Base-by-base conservation (phyloP, 2,113 vertebrate genomes). In the Sander lucioperca region DNA sequence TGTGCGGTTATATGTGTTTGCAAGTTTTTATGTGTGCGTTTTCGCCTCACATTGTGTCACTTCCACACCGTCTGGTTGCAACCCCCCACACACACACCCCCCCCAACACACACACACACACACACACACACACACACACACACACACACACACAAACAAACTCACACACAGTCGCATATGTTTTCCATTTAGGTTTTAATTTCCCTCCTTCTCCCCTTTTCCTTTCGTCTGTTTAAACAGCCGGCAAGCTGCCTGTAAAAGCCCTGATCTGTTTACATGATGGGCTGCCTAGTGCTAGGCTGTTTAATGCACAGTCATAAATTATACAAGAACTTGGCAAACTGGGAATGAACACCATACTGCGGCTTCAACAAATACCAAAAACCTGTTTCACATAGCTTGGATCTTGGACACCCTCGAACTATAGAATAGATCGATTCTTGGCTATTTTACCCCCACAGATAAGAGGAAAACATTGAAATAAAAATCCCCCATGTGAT, bases 251-350 rank as follows among this genome's bases (percentile, higher is more conserved):
- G 89, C 88, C 91, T 90, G 88, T 93, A 91, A 94, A 92, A 91
- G 90, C 83, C 86, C 91, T 86, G 91, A 92, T 92, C 92, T 93
- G 92, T 94, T 93, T 92, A 94, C 93, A 94, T 83, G 92, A 93
- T 90, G 89, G 92, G 92, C 91, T 86, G 91, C 89, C 88, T 85
- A 86, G 91, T 92, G 91, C 88, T 86, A 88, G 89, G 91, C 91
- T 92, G 93, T 94, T 93, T 93, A 93, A 93, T 89, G 90, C 85
- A 14, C 72, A 13, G 74, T 91, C 90, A 86, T 93, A 93, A 94
- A 94, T 94, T 94, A 93, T 88, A 91, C 86, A 90, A 73, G 78
- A 91, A 90, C 87, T 94, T 82, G 69, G 85, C 80, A 88, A 80
- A 87, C 80, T 91, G 88, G 81, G 86, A 89, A 90, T 79, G 83